phyloP scores from a whole-genome alignment of 2,113 vertebrate genomes.

The Clarias gariepinus region DNA sequence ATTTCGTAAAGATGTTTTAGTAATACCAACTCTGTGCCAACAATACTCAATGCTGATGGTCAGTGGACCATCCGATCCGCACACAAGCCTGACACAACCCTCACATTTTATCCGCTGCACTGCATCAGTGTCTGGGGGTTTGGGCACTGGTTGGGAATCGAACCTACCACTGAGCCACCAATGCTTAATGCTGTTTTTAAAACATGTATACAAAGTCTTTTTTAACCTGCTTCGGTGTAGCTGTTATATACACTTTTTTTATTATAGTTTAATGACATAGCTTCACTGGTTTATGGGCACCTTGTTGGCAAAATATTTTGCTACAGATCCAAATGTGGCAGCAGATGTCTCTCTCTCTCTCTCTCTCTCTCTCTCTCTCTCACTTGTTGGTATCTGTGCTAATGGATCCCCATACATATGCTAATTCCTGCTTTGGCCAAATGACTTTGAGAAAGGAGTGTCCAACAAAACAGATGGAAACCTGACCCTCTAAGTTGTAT shows the following conservation, averaged over 20 bases:
- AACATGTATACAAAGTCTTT: too few species aligned
- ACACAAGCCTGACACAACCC: too few species aligned
- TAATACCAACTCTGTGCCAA: too few species aligned
- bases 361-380: background rate
- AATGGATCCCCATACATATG: slow-evolving; percentile 56
- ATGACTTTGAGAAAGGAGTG: slow-evolving; percentile 26
- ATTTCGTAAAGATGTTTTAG: too few species aligned
- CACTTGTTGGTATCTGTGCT: slow-evolving; percentile 68
- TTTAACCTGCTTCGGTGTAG: too few species aligned
- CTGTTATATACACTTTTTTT: background rate
- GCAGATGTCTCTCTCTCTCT: background rate
- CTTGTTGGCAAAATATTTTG: background rate
- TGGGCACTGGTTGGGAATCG: too few species aligned
- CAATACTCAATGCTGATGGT: too few species aligned
- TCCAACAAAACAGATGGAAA: slow-evolving; percentile 32
- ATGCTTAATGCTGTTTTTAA: too few species aligned
- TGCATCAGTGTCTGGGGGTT: too few species aligned
- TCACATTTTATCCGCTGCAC: too few species aligned
- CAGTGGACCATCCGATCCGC: too few species aligned
- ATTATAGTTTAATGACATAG: background rate
- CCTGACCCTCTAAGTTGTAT: slow-evolving; percentile 23
- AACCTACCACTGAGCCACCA: too few species aligned
- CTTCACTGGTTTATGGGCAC: background rate
- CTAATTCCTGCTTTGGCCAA: background rate
- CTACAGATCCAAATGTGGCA: background rate